Percentiles rank a stretch among this genome's conserved stretches.
Evolutionary conservation across 1,140 invertebrate genomes (phyloP).

Genomic region (Brachionus rubens): DNA sequence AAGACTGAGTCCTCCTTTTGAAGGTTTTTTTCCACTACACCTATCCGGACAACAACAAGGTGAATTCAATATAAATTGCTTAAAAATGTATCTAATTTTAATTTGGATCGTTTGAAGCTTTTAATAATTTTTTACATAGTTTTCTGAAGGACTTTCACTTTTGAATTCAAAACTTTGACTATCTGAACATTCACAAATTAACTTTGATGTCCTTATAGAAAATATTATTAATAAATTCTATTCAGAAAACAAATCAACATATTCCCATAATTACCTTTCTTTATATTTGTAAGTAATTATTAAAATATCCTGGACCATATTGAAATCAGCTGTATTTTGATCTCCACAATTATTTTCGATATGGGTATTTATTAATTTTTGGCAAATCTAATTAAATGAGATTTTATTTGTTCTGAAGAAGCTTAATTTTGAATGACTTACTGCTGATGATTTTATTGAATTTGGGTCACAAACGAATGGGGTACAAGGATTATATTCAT

Average conservation of each 20-base stretch:
- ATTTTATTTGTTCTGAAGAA: background rate
- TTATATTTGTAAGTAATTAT: background rate
- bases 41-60: constrained; percentile 18
- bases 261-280: background rate
- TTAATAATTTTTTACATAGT: constrained; percentile 18
- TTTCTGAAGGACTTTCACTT: constrained; percentile 2
- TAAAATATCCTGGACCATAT: background rate
- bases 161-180: constrained; percentile 1
- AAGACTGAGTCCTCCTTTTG: background rate
- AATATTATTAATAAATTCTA: too few species aligned
- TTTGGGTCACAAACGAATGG: constrained; percentile 9
- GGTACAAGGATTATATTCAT: background rate
- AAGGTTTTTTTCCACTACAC: background rate
- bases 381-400: constrained; percentile 22
- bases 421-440: background rate
- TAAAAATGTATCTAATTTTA: too few species aligned
- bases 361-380: background rate
- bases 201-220: background rate
- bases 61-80: background rate
- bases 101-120: too few species aligned
- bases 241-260: too few species aligned
- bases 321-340: background rate
- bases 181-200: background rate
- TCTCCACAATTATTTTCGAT: constrained; percentile 18
- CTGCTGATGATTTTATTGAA: background rate